Evolutionary conservation across 2,113 vertebrate genomes (phyloP), one percentile per base, ranked within the genome.

Genomic region (Tinamus guttatus): DNA sequence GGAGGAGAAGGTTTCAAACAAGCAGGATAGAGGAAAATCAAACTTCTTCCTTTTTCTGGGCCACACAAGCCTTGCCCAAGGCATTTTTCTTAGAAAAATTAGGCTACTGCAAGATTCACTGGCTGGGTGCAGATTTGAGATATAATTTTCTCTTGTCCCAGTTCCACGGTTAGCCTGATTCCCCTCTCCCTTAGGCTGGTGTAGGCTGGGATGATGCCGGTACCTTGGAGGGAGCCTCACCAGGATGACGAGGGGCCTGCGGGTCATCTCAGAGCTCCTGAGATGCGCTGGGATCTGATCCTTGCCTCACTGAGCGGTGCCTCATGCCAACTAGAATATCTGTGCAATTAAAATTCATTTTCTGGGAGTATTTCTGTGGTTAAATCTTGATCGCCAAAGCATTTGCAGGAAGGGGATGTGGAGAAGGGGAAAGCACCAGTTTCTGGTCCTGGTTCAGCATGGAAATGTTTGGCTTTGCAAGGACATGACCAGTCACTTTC

Each of bases 61-160:
- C 95, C 95, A 96, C 88, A 65, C 40, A 94, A 95, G 94, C 92
- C 94, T 96, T 95, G 96, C 96, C 96, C 92, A 92, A 94, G 94
- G 95, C 96, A 3, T 87, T 93, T 76, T 96, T 89, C 54, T 3
- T 52, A 87, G 65, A 71, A 93, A 97, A 92, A 95, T 89, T 94
- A 96, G 95, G 96, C 96, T 97, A 92, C 94, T 82, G 92, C 59
- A 96, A 87, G 74, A 93, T 88, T 76, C 94, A 70, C 51, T 94
- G 90, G 74, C 3, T 12, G 92, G 94, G 93, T 79, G 70, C 77
- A 76, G 92, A 93, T 94, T 84, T 95, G 90, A 97, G 94, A 96
- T 96, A 96, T 94, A 87, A 96, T 96, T 96, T 96, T 85, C 83
- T 90, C 84, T 89, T 94, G 96, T 93, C 96, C 95, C 95, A 97